Base-by-base conservation (phyloP, 2,113 vertebrate genomes). In the Ceyx margarethae region DNA sequence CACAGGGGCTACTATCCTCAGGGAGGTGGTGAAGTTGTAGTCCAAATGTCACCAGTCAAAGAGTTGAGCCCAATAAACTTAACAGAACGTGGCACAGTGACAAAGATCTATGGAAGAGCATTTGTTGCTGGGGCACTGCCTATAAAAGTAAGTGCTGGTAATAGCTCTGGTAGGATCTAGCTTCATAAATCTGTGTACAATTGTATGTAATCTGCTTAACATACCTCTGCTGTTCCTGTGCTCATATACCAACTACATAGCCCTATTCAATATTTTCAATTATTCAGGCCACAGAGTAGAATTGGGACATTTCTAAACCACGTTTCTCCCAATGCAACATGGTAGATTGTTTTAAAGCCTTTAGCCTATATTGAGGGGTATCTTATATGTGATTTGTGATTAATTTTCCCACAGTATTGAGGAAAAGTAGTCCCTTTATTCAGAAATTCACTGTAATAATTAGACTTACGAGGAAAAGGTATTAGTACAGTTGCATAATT, bases 1-100 rank as follows among this genome's bases (percentile, higher is more conserved):
- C 67, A 78, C 6, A 99, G 99, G 94, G 99, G 99, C 33, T 99
- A 99, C 97, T 99, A 99, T 88, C 99, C 99, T 58, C 98, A 98
- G 90, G 99, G 99, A 23, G 99, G 99, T 4, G 99, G 99, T 20
- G 98, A 99, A 96, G 98, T 99, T 73, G 33, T 97, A 46, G 86
- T 98, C 67, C 98, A 91, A 29, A 98, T 98, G 80, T 98, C 98
- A 29, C 99, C 99, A 6, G 95, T 99, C 74, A 99, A 98, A 89
- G 98, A 98, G 78, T 87, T 99, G 94, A 98, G 83, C 73, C 98
- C 99, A 11, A 94, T 99, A 88, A 98, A 95, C 90, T 96, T 99
- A 97, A 99, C 92, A 14, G 98, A 99, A 75, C 97, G 99, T 96
- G 99, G 99, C 88, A 98, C 95, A 65, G 98, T 99, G 96, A 98